Conservation (phyloP, 2,113 vertebrate genomes). For the Chionis minor region DNA sequence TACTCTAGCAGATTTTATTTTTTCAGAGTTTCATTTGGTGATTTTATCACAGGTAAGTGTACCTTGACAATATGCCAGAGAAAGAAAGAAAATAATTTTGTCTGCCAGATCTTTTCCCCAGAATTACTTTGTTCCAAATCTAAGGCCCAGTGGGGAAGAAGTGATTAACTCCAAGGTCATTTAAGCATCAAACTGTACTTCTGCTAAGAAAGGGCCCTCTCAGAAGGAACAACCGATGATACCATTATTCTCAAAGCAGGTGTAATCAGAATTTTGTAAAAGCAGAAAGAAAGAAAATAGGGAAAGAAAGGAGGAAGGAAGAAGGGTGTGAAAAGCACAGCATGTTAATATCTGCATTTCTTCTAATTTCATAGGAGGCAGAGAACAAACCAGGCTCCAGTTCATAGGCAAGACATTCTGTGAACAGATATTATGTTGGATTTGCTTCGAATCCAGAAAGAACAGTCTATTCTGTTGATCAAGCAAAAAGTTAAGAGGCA, state of each 20-base stretch:
- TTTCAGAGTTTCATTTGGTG: neutral
- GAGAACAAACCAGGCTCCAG: neutral
- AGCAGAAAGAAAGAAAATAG: neutral
- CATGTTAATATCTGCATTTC: neutral
- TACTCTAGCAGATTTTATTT: neutral
- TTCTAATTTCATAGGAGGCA: neutral
- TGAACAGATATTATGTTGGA: neutral
- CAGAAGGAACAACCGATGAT: neutral
- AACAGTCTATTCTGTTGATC: neutral
- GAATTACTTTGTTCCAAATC: conserved; percentile 25
- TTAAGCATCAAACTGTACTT: neutral
- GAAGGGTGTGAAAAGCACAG: neutral
- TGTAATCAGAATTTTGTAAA: conserved; percentile 1
- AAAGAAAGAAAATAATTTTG: conserved; percentile 33
- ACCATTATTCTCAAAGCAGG: neutral
- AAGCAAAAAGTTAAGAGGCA: neutral
- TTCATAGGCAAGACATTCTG: neutral
- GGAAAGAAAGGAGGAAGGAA: neutral
- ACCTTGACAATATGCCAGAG: neutral
- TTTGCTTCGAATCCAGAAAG: neutral
- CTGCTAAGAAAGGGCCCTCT: neutral
- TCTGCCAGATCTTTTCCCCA: neutral
- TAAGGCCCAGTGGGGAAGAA: conserved; percentile 28
- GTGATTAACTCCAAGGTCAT: conserved; percentile 20
- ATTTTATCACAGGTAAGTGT: conserved; percentile 3